phyloP scores from a whole-genome alignment of 2,113 vertebrate genomes.

The Capreolus pygargus region DNA sequence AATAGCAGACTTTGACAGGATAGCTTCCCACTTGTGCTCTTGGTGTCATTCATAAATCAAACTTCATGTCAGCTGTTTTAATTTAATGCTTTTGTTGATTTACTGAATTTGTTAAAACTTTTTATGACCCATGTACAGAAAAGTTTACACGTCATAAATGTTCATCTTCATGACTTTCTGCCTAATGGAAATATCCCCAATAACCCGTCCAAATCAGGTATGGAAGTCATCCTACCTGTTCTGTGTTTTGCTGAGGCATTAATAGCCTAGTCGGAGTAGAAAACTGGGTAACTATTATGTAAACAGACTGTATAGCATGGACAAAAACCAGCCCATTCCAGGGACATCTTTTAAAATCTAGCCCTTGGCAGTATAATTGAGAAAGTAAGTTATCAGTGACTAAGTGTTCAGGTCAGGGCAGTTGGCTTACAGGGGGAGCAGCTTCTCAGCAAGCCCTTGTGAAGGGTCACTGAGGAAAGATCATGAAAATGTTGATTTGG shows the following conservation, averaged over 20 bases:
- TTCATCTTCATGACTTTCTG: neutral
- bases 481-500: neutral
- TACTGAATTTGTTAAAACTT: neutral
- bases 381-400: neutral
- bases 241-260: neutral
- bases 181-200: neutral
- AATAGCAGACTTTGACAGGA: neutral
- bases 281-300: neutral
- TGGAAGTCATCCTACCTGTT: neutral
- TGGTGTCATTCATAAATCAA: neutral
- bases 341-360: slow-evolving; percentile 13
- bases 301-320: neutral
- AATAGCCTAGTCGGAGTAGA: neutral
- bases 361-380: neutral
- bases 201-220: neutral
- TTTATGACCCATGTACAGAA: neutral
- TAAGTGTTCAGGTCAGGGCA: neutral
- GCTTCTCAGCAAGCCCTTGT: neutral
- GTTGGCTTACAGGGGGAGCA: neutral
- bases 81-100: neutral
- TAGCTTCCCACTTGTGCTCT: neutral
- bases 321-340: neutral
- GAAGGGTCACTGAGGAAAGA: neutral
- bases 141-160: neutral
- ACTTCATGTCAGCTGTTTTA: neutral